Evolutionary conservation across 2,888 invertebrate genomes (phyloP).

Genomic region (Tenthredo mesomela): DNA sequence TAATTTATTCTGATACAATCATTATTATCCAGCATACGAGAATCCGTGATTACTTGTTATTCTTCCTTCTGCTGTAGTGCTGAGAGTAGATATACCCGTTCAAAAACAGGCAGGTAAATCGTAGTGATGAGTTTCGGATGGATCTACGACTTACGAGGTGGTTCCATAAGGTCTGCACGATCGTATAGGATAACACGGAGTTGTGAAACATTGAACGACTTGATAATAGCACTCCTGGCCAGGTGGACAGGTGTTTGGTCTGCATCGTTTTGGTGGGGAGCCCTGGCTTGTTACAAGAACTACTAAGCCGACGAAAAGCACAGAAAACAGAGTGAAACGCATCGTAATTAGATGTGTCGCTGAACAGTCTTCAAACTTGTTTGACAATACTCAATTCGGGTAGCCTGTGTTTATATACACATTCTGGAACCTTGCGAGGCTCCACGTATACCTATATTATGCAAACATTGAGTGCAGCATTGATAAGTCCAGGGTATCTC

Average conservation of each 20-base stretch:
- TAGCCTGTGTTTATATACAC: slow-evolving; percentile 20
- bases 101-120: not conserved
- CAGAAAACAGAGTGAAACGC: slow-evolving; percentile 6
- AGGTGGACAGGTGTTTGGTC: not conserved
- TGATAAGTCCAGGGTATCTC: slow-evolving; percentile 3
- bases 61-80: not conserved
- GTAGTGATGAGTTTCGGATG: not conserved
- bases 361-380: slow-evolving; percentile 16
- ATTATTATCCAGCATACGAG: not conserved
- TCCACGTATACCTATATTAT: not conserved
- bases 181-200: slow-evolving; percentile 1
- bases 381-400: not conserved
- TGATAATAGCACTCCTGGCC: not conserved
- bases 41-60: not conserved
- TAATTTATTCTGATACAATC: not conserved
- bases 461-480: not conserved
- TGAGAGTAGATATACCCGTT: not conserved
- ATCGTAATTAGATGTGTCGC: not conserved
- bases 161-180: not conserved
- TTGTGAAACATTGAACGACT: not conserved
- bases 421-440: not conserved
- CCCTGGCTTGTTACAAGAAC: not conserved
- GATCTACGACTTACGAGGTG: not conserved
- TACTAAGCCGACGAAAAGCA: slow-evolving; percentile 23
- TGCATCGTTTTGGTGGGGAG: not conserved